A percentile compares a stretch with the other conserved stretches of the same genome.
phyloP scores from a whole-genome alignment of 1,140 invertebrate genomes.

The Bombus turneri region DNA sequence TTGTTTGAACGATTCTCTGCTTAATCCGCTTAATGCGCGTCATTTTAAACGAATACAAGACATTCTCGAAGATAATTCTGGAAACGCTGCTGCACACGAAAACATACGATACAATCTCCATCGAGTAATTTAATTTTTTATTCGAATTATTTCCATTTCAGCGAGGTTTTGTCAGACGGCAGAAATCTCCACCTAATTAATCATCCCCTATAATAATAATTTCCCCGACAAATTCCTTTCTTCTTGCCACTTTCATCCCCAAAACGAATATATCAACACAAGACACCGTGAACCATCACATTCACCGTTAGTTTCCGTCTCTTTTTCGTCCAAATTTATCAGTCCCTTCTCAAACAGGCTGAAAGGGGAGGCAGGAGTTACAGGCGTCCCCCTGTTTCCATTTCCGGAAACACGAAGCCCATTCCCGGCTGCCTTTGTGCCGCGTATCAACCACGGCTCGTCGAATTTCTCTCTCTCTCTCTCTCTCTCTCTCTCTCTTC shows the following conservation, averaged over 20 bases:
- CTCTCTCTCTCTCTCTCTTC: neutral
- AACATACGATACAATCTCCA: too few relatives aligned
- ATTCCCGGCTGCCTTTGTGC: constrained; percentile 31
- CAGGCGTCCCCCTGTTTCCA: constrained; percentile 15
- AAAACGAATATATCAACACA: neutral
- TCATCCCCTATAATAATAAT: neutral
- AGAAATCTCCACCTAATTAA: neutral
- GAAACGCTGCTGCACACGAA: too few relatives aligned
- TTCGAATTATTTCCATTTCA: neutral
- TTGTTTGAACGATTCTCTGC: too few relatives aligned
- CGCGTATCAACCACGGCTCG: constrained; percentile 8
- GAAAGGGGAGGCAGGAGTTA: neutral
- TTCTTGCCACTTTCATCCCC: too few relatives aligned
- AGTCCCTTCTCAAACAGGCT: neutral
- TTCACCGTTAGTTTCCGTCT: neutral
- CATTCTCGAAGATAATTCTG: too few relatives aligned
- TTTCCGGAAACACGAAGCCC: constrained; percentile 39
- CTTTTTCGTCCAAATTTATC: constrained; percentile 27
- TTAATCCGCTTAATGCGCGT: too few relatives aligned
- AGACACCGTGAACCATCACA: neutral
- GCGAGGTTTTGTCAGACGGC: too few relatives aligned
- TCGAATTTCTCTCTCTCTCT: neutral
- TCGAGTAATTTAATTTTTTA: neutral
- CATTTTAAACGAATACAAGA: too few relatives aligned
- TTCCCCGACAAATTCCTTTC: neutral